Conservation (phyloP, 1,140 invertebrate genomes). For the Laupala kohalensis region DNA sequence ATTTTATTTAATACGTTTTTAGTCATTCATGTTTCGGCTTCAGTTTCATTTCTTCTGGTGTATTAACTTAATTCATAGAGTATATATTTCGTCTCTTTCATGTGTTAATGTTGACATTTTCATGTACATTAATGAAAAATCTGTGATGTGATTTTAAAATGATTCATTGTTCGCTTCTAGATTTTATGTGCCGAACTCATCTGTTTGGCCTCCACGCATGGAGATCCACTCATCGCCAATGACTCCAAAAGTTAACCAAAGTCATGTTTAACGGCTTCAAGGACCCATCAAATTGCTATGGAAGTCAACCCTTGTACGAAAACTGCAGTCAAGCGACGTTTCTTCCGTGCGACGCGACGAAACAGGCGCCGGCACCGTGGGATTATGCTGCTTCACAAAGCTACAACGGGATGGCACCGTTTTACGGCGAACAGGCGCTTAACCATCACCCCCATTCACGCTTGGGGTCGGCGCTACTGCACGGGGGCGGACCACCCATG, state of each 20-base stretch:
- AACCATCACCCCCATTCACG: not conserved
- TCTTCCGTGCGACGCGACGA: slow-evolving; percentile 2
- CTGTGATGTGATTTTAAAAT: too few species aligned
- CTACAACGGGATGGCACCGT: slow-evolving; percentile 3
- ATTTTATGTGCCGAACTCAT: too few species aligned
- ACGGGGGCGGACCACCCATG: not conserved
- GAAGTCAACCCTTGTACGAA: slow-evolving; percentile 1
- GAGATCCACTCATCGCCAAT: not conserved
- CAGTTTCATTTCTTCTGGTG: too few species aligned
- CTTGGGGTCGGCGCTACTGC: not conserved
- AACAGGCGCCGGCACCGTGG: slow-evolving; percentile 4
- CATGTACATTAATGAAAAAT: too few species aligned
- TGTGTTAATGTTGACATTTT: too few species aligned
- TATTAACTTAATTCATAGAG: too few species aligned
- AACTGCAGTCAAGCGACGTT: slow-evolving; percentile 4
- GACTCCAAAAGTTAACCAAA: not conserved
- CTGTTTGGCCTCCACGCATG: not conserved
- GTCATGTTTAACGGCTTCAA: slow-evolving; percentile 10
- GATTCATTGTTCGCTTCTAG: too few species aligned
- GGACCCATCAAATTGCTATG: slow-evolving; percentile 4
- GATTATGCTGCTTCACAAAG: slow-evolving; percentile 3
- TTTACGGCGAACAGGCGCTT: not conserved
- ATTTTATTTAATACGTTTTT: too few species aligned
- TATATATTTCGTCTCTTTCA: too few species aligned
- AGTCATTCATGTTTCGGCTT: too few species aligned